Evolutionary conservation across 2,797 vertebrate species (phyloP).

Genomic region (Onychomys torridus): DNA sequence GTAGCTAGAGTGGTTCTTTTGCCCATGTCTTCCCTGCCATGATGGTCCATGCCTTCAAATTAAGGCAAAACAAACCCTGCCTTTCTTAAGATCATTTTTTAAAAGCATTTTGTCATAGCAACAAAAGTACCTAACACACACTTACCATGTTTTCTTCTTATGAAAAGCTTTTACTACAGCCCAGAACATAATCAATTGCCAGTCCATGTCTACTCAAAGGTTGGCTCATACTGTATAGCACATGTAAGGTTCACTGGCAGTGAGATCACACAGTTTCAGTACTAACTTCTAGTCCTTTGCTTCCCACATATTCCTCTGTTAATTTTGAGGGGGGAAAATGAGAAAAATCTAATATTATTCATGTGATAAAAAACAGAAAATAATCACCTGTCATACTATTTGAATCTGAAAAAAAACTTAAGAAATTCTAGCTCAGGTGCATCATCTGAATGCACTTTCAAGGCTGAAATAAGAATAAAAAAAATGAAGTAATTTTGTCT

Average conservation of each 20-base stretch:
- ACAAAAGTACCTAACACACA: neutral
- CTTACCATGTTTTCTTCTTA: neutral
- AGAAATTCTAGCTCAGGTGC: neutral
- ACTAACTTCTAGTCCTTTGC: neutral
- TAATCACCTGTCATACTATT: neutral
- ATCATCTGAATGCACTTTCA: neutral
- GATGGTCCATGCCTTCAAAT: neutral
- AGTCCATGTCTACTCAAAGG: neutral
- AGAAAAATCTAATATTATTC: neutral
- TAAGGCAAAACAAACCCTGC: neutral
- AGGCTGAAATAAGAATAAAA: neutral
- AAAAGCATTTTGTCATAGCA: neutral
- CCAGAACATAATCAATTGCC: neutral
- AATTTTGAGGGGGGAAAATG: neutral
- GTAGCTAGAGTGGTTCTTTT: neutral
- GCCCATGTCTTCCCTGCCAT: neutral
- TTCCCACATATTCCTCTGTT: neutral
- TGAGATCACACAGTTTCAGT: neutral
- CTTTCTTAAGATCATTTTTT: neutral
- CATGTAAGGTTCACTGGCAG: neutral
- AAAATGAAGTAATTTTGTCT: neutral
- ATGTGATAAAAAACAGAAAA: constrained; percentile 20
- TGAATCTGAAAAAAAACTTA: neutral
- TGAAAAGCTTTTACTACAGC: constrained; percentile 14
- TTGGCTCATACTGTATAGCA: neutral